Evolutionary conservation across 2,113 vertebrate species (phyloP).

Genomic region (Aspiorhynchus laticeps): DNA sequence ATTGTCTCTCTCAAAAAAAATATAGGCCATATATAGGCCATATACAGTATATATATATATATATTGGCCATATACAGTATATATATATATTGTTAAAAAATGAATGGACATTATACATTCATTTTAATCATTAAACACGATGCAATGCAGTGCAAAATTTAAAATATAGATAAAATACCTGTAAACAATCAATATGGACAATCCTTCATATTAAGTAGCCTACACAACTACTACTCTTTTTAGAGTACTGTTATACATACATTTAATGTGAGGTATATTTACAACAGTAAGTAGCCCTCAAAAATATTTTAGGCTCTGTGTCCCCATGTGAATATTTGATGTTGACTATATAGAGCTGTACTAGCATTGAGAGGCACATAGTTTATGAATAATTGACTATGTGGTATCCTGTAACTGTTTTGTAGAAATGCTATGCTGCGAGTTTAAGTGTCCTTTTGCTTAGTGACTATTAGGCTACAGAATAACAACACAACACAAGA

Average conservation of each 20-base stretch:
- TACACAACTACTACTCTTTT: too few species aligned
- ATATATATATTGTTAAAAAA: too few species aligned
- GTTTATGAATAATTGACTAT: constrained; percentile 75
- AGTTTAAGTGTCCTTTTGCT: constrained; percentile 47
- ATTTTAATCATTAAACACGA: neutral
- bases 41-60: neutral
- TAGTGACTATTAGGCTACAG: constrained; percentile 32
- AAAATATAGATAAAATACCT: too few species aligned
- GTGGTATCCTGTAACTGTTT: constrained; percentile 63
- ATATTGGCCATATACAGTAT: neutral
- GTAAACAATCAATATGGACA: too few species aligned
- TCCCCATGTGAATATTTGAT: constrained; percentile 61
- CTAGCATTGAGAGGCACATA: constrained; percentile 52
- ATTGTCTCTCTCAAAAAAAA: neutral
- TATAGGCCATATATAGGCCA: too few species aligned
- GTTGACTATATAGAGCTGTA: constrained; percentile 67
- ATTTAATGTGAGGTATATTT: constrained; percentile 1
- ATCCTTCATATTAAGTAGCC: too few species aligned
- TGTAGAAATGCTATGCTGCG: constrained; percentile 53
- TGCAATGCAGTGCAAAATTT: neutral
- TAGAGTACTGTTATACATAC: neutral
- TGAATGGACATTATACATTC: neutral
- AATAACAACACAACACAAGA: constrained; percentile 18
- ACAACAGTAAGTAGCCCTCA: neutral
- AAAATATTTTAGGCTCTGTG: constrained; percentile 54